Base-by-base conservation (phyloP, 2,113 vertebrate genomes). In the Leptobrachium leishanense region DNA sequence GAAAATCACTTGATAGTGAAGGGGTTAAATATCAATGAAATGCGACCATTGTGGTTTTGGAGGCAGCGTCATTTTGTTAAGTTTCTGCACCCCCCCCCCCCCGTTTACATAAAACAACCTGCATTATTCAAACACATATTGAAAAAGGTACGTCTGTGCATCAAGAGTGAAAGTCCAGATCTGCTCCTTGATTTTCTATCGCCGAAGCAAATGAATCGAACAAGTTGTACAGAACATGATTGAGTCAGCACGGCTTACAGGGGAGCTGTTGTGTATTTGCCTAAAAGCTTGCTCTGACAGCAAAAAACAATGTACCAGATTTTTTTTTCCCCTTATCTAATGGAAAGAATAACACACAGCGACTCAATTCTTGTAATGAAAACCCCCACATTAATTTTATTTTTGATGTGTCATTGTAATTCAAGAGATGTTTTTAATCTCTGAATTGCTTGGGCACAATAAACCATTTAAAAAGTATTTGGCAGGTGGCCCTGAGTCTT, bases 361-460 rank as follows among this genome's bases (percentile, higher is more conserved):
- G 86, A 86, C 87, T 91, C 89, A 88, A 89, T 89, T 91, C 88
- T 91, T 87, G 87, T 93, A 92, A 91, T 92, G 88, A 92, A 92
- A 91, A 87, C 86, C 85, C 86, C 87, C 82, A 88, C 87, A 91
- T 92, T 92, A 88, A 92, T 92, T 92, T 92, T 90, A 89, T 89
- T 93, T 91, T 89, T 91, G 89, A 91, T 91, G 85, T 90, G 90
- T 89, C 90, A 90, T 91, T 93, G 89, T 93, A 92, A 93, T 92
- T 93, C 91, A 92, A 90, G 89, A 92, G 90, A 92, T 90, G 89
- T 90, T 92, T 93, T 93, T 92, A 94, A 93, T 93, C 92, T 91
- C 88, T 87, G 89, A 87, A 92, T 92, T 91, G 88, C 89, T 89
- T 84, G 83, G 79, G 85, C 85, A 91, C 87, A 91, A 92, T 91